Conservation (phyloP, 2,888 invertebrate species). For the Leptinotarsa peninsularis region DNA sequence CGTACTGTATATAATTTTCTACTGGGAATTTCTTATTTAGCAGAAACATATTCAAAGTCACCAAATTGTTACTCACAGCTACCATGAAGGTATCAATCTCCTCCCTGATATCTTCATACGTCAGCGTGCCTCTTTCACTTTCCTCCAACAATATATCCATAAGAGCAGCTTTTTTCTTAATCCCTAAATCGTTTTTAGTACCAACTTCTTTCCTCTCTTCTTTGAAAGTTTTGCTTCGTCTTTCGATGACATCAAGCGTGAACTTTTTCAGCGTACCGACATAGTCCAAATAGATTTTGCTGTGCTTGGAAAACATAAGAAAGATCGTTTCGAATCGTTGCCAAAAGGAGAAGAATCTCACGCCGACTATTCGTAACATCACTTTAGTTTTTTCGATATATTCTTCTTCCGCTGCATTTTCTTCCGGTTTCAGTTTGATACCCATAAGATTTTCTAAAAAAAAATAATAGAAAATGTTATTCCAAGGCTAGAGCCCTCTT, state of each 20-base stretch:
- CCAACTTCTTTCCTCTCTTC: neutral
- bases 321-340: conserved; percentile 20
- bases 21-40: no score
- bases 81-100: conserved; percentile 35
- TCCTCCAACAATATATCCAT: conserved; percentile 27
- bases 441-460: conserved; percentile 29
- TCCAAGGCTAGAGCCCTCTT: no score
- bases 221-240: conserved; percentile 18
- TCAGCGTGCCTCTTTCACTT: conserved; percentile 9
- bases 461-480: neutral
- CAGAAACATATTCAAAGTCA: no score
- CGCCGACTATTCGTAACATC: conserved; percentile 24
- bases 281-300: conserved; percentile 22
- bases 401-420: conserved; percentile 12
- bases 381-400: conserved; percentile 24
- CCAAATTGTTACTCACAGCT: conserved; percentile 18
- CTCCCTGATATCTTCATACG: conserved; percentile 29
- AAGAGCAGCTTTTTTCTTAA: conserved; percentile 20
- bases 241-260: conserved; percentile 21
- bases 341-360: conserved; percentile 26
- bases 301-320: conserved; percentile 22
- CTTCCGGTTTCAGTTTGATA: conserved; percentile 12
- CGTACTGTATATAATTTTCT: no score
- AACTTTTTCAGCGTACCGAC: conserved; percentile 10
- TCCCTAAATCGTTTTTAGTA: conserved; percentile 14